Evolutionary conservation across 2,797 vertebrate genomes (phyloP), one percentile per base, ranked within the genome.

Genomic region (Xyrichtys novacula): DNA sequence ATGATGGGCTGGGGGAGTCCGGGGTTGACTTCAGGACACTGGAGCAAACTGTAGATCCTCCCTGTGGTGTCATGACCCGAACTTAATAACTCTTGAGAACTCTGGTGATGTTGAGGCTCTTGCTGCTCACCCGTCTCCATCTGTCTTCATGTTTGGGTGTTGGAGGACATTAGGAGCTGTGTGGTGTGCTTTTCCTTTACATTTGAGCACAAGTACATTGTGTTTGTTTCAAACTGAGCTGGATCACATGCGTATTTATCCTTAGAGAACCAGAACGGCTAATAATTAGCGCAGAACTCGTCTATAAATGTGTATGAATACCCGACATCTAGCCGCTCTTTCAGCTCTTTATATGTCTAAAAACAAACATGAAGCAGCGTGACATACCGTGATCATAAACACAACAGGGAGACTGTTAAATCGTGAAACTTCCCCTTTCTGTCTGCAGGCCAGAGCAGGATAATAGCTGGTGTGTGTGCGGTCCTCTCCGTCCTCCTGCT

Each of bases 381-480:
- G 26, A 34, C 9, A 11, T 17, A 17, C 23, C 32, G 9, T 2
- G 12, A 10, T 34, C 31, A 29, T 4, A 14, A 17, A 44, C 38
- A n/a, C 36, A 64, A 6, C 29, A 38, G 36, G 20, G n/a, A 17
- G 11, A 14, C 20, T 54, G 39, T 56, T 7, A 63, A 11, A 31
- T 9, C 7, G 15, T 46, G 1, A 40, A 46, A 36, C 48, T 0
- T 44, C 23, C 3, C 12, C 1, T 67, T 43, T 52, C 6, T 46
- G 11, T 39, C 49, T 67, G 29, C 83, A 94, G 92, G 57, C 70
- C 84, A 69, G 12, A 82, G 0, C 0, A 25, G 42, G 38, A 60
- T 89, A 0, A 7, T 85, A 23, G 56, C 88, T 2, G 88, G 15
- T 0, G 85, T 92, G 1, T 78, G 85, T 32, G 83, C 92, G 14